These are phyloP conservation scores for Peromyscus attwateri DNA, from an alignment of 2,797 vertebrate genomes.

Conservation along the genomic window DNA sequence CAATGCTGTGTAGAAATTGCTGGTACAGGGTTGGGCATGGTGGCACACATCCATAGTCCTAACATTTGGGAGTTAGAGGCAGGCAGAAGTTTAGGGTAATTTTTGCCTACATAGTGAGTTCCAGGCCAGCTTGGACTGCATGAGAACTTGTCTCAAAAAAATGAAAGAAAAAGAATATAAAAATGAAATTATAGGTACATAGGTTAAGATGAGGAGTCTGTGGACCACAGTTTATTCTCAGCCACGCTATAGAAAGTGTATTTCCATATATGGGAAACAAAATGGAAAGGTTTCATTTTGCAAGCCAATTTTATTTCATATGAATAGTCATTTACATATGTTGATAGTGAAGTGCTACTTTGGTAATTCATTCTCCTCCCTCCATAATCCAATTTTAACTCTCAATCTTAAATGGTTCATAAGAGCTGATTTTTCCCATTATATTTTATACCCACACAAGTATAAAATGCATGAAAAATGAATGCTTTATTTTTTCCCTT, in stretches of 20 bases:
- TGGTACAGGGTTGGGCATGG: neutral
- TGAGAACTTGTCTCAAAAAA: neutral
- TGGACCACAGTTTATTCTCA: constrained; percentile 59
- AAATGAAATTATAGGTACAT: neutral
- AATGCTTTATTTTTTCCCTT: constrained; percentile 44
- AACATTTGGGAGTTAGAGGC: neutral
- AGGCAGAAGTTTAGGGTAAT: neutral
- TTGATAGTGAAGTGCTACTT: constrained; percentile 38
- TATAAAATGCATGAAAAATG: neutral
- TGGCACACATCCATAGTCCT: neutral
- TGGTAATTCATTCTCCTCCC: constrained; percentile 21
- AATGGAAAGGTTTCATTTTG: constrained; percentile 46
- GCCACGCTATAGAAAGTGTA: constrained; percentile 19
- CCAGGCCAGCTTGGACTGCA: neutral
- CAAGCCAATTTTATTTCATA: constrained; percentile 57
- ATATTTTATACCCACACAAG: neutral
- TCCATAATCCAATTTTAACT: constrained; percentile 51
- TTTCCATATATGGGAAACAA: constrained; percentile 51
- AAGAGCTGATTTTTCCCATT: constrained; percentile 43
- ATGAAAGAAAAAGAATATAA: neutral
- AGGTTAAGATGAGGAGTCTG: neutral
- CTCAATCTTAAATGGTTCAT: constrained; percentile 56
- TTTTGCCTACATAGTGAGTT: neutral
- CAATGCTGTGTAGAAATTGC: neutral
- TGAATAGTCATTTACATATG: constrained; percentile 50